These are phyloP conservation scores for Xanthorhoe spadicearia DNA, from an alignment of 2,888 invertebrate species.

Conservation along the genomic window DNA sequence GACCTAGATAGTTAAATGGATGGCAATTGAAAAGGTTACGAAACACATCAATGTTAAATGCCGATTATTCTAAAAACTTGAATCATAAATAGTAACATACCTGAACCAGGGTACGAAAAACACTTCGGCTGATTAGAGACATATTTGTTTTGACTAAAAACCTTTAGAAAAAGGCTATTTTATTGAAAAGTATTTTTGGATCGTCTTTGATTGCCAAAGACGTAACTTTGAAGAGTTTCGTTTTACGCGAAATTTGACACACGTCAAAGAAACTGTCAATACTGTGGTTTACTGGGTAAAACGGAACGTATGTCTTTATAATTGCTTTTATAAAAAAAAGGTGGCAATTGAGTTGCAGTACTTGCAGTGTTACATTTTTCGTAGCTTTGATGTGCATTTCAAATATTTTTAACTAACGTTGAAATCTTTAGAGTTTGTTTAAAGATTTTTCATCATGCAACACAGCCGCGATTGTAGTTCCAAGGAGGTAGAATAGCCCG, in stretches of 20 bases:
- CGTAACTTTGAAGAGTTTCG: slow-evolving; percentile 57
- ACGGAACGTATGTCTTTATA: slow-evolving; percentile 28
- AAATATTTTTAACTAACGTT: too few species aligned
- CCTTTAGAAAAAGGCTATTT: slow-evolving; percentile 58
- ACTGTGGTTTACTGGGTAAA: slow-evolving; percentile 12
- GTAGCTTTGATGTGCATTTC: background rate
- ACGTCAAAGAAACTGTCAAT: slow-evolving; percentile 19
- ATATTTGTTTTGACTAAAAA: slow-evolving; percentile 55
- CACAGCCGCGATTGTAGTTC: background rate
- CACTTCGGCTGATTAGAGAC: slow-evolving; percentile 75
- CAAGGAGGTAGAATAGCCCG: slow-evolving; percentile 27
- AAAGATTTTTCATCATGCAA: slow-evolving; percentile 6
- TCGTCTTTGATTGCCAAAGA: slow-evolving; percentile 55
- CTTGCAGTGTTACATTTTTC: too few species aligned
- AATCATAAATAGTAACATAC: slow-evolving; percentile 53
- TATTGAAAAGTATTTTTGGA: slow-evolving; percentile 68
- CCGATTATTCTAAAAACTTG: slow-evolving; percentile 24
- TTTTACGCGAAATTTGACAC: slow-evolving; percentile 51
- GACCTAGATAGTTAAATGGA: slow-evolving; percentile 18
- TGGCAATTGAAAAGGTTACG: slow-evolving; percentile 61
- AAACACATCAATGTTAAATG: slow-evolving; percentile 58
- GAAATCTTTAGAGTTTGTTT: too few species aligned
- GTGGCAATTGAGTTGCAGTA: too few species aligned
- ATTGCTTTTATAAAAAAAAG: too few species aligned
- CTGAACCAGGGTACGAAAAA: slow-evolving; percentile 73